A percentile compares a stretch with the other conserved stretches of the same genome.
These are phyloP conservation scores for Scarus forsteni DNA, from an alignment of 2,797 vertebrate genomes.

Conservation along the genomic window DNA sequence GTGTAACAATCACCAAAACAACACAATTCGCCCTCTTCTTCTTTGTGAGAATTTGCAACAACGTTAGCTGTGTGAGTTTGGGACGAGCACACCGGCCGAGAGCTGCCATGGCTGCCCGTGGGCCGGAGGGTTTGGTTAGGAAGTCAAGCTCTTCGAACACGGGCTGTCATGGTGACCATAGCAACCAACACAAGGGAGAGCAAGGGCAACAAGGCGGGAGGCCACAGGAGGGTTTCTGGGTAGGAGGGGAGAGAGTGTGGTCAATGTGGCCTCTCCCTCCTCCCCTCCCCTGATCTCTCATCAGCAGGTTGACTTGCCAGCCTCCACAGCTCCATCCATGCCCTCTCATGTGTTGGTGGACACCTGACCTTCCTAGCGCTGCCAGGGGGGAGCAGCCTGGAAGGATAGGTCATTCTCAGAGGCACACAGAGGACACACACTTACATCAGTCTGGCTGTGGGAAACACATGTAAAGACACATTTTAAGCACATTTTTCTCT, in stretches of 20 bases:
- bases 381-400: conserved; percentile 82
- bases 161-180: conserved; percentile 63
- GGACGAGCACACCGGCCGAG: conserved; percentile 78
- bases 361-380: conserved; percentile 75
- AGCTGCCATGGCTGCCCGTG: conserved; percentile 58
- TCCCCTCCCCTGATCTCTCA: conserved; percentile 8
- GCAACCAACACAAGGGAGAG: conserved; percentile 59
- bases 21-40: conserved; percentile 49
- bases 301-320: conserved; percentile 20
- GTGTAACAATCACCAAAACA: conserved; percentile 17
- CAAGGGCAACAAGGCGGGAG: conserved; percentile 18
- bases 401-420: conserved; percentile 70
- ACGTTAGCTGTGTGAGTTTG: conserved; percentile 85
- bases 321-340: conserved; percentile 27
- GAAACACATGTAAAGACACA: conserved; percentile 27
- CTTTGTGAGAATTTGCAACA: conserved; percentile 64
- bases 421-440: conserved; percentile 64
- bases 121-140: conserved; percentile 70
- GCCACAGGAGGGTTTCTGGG: conserved; percentile 18
- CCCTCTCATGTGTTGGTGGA: conserved; percentile 65
- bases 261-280: conserved; percentile 52
- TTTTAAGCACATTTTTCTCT: conserved; percentile 68
- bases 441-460: conserved; percentile 17
- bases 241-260: conserved; percentile 12
- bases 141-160: conserved; percentile 68